Percentiles rank a stretch among this genome's conserved stretches.
phyloP scores from a whole-genome alignment of 2,888 invertebrate genomes.

The Flexamia atlantica region DNA sequence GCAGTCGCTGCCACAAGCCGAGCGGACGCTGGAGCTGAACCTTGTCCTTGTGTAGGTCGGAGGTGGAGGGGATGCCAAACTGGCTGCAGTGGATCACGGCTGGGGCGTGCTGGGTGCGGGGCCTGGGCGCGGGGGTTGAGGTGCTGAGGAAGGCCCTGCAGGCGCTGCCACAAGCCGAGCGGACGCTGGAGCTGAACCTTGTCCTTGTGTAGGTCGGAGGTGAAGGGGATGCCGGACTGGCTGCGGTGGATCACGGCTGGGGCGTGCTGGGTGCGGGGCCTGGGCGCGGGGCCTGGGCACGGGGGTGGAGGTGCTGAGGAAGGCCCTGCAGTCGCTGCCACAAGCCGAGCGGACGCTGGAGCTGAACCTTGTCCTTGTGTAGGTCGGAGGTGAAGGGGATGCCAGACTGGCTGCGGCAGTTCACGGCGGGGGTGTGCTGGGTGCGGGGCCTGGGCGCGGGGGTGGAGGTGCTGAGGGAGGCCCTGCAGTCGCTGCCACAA shows the following conservation, averaged over 20 bases:
- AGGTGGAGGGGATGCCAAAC: conserved; percentile 73
- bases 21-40: conserved; percentile 76
- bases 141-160: no score
- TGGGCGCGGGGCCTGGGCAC: no score
- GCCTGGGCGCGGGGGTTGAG: no score
- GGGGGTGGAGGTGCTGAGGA: no score
- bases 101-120: conserved; percentile 75
- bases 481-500: conserved; percentile 70
- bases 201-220: conserved; percentile 40
- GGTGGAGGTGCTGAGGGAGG: conserved; percentile 75
- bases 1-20: conserved; percentile 73
- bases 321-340: no score
- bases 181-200: no score
- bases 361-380: no score
- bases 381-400: conserved; percentile 68
- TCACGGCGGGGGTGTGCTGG: conserved; percentile 77
- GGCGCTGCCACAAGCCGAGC: no score
- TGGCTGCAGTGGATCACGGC: conserved; percentile 81
- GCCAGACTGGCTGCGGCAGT: conserved; percentile 79
- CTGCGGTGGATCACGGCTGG: conserved; percentile 80
- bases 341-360: no score
- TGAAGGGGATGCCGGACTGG: conserved; percentile 75
- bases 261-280: conserved; percentile 74
- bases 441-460: conserved; percentile 75
- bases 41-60: conserved; percentile 16